Percentiles rank a stretch among this genome's conserved stretches.
Evolutionary conservation across 2,113 vertebrate genomes (phyloP).

Genomic region (Isurus oxyrinchus): DNA sequence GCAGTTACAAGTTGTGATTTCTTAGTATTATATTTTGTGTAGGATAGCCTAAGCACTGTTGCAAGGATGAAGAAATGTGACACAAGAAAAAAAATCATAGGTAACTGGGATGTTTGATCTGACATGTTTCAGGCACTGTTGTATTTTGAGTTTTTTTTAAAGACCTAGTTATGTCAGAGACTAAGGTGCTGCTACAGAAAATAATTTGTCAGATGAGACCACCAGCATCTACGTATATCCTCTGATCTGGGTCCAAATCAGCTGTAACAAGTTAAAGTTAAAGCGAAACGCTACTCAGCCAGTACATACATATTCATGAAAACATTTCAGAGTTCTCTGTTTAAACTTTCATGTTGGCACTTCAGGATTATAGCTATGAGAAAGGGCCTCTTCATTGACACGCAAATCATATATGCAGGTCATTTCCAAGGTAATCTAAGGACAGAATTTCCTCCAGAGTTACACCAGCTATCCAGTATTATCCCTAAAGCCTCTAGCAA

Average conservation of each 20-base stretch:
- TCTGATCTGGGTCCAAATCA: background rate
- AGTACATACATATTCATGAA: background rate
- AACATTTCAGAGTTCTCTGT: background rate
- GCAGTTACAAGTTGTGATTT: background rate
- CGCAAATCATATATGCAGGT: background rate
- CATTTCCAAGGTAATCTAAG: background rate
- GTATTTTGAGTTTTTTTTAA: background rate
- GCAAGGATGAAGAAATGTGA: background rate
- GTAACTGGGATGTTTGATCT: constrained; percentile 2
- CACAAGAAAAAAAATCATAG: background rate
- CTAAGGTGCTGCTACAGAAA: background rate
- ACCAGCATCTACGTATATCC: background rate
- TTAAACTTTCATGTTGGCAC: background rate
- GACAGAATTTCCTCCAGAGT: background rate
- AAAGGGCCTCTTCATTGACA: background rate
- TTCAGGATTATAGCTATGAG: background rate
- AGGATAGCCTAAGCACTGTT: background rate
- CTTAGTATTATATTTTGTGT: no score
- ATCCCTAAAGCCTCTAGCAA: background rate
- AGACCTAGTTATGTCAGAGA: background rate
- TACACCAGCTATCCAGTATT: background rate
- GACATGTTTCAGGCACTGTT: constrained; percentile 5
- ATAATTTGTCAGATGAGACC: background rate
- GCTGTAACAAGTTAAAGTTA: background rate
- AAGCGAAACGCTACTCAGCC: background rate